phyloP scores from a whole-genome alignment of 2,113 vertebrate genomes.

The Gallinago paraguaiae region DNA sequence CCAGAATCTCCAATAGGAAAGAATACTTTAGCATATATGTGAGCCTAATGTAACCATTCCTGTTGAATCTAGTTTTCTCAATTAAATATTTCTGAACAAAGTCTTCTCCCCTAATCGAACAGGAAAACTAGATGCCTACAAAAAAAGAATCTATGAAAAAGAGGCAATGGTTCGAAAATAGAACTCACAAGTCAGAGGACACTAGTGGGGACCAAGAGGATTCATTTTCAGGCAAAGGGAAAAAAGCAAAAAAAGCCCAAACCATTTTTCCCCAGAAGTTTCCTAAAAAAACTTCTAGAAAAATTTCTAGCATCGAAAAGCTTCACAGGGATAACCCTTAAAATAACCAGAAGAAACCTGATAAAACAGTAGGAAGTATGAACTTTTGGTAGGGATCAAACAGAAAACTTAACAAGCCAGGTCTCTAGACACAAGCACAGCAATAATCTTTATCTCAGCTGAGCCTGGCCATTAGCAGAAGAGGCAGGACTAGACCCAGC shows the following conservation, averaged over 20 bases:
- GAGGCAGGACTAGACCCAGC: neutral
- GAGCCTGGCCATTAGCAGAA: neutral
- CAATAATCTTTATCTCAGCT: neutral
- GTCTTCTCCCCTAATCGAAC: neutral
- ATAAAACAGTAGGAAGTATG: neutral
- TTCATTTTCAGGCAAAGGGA: neutral
- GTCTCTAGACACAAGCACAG: neutral
- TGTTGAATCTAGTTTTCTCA: neutral
- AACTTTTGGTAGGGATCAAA: neutral
- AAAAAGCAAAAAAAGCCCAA: neutral
- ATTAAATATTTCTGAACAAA: neutral
- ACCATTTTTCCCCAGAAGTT: neutral
- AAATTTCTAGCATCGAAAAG: neutral
- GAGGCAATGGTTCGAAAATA: neutral
- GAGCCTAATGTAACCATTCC: neutral
- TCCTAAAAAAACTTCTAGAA: neutral
- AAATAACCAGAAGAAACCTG: neutral
- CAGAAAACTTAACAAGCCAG: neutral
- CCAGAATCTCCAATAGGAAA: neutral
- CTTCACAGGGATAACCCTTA: neutral
- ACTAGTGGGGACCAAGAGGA: neutral
- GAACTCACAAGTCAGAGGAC: neutral
- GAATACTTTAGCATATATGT: neutral
- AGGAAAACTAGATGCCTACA: neutral
- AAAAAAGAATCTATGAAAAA: neutral